These are phyloP conservation scores for Ranitomeya imitator DNA, from an alignment of 2,113 vertebrate species.

Conservation along the genomic window DNA sequence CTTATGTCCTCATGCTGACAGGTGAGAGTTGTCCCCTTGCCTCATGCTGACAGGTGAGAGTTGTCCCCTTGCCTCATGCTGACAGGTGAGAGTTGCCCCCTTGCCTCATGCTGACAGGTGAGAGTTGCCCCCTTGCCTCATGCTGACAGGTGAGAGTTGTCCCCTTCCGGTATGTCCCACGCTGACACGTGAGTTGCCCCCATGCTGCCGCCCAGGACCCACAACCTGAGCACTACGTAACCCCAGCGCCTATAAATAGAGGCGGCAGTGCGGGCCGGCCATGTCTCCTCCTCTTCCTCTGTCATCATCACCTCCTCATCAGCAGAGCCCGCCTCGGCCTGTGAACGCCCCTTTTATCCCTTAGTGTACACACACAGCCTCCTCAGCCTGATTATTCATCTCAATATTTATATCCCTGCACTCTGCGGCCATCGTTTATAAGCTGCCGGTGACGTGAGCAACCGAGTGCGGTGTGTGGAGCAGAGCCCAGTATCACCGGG, in stretches of 20 bases:
- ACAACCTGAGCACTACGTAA: background rate
- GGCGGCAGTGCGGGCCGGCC: background rate
- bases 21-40: too few species aligned
- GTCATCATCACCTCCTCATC: conserved; percentile 34
- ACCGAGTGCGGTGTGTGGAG: background rate
- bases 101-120: too few species aligned
- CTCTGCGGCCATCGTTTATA: conserved; percentile 5
- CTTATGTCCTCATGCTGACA: too few species aligned
- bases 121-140: too few species aligned
- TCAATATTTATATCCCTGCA: conserved; percentile 32
- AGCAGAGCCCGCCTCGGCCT: conserved; percentile 33
- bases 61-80: too few species aligned
- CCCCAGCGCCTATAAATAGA: conserved; percentile 26
- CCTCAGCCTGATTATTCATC: conserved; percentile 46
- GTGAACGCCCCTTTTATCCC: conserved; percentile 42
- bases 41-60: too few species aligned
- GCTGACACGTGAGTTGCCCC: background rate
- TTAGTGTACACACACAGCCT: conserved; percentile 44
- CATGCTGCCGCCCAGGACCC: background rate
- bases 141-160: too few species aligned
- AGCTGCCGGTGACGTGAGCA: background rate
- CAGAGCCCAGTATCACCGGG: background rate
- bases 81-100: too few species aligned
- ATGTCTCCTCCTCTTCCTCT: conserved; percentile 46
- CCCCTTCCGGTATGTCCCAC: too few species aligned